Evolutionary conservation across 2,113 vertebrate genomes (phyloP), one percentile per base, ranked within the genome.

Genomic region (Jaculus jaculus): DNA sequence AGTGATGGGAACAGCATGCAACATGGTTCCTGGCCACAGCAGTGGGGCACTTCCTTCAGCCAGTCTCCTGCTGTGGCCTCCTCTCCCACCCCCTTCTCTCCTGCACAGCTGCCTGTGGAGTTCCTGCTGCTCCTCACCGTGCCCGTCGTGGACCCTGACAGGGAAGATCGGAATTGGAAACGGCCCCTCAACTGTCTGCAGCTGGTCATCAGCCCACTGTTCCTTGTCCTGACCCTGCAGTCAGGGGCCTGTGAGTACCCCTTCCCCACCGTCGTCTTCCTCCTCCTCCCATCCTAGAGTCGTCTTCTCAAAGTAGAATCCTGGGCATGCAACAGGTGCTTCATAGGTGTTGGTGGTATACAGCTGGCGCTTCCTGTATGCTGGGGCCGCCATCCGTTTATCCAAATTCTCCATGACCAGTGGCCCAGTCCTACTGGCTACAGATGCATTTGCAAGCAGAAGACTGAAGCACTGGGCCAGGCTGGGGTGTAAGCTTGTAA

Each of bases 111-210:
- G 42, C 99, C 99, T 0, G 89, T 99, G 87, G 99, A 99, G 97
- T 80, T 99, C 60, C 74, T 99, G 84, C 97, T 99, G 94, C 98
- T 99, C 91, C 98, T 99, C 95, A 99, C 98, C 0, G 97, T 99
- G 24, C 99, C 99, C 0, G 96, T 99, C 0, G 98, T 99, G 71
- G 99, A 99, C 95, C 99, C 98, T 0, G 99, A 99, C 98, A 98
- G 98, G 97, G 99, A 99, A 0, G 99, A 99, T 89, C 97, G 91
- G 90, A 99, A 99, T 98, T 99, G 99, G 99, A 99, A 98, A 71
- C 99, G 99, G 23, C 99, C 99, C 10, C 98, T 99, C 47, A 99
- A 99, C 98, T 99, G 99, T 93, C 97, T 99, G 60, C 99, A 99
- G 21, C 58, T 99, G 26, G 51, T 98, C 84, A 98, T 98, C 47